These are phyloP conservation scores for Galerucella pusilla DNA, from an alignment of 2,888 invertebrate species.

Conservation along the genomic window DNA sequence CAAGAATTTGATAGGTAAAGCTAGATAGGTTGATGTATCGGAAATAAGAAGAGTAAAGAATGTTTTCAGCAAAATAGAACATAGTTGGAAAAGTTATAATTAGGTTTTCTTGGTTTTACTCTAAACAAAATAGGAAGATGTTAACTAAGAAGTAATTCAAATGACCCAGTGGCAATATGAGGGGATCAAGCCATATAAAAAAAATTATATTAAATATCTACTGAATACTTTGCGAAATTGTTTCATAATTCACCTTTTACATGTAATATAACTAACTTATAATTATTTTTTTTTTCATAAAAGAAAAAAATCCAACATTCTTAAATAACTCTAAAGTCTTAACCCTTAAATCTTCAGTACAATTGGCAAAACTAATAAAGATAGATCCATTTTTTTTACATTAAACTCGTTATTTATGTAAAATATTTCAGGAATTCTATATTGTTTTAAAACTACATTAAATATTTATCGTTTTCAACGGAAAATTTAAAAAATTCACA, in stretches of 20 bases:
- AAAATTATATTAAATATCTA: background rate
- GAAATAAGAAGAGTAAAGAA: no score
- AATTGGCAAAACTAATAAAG: constrained; percentile 11
- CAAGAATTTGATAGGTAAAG: background rate
- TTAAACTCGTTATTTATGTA: constrained; percentile 26
- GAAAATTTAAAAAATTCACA: background rate
- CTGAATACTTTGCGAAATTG: background rate
- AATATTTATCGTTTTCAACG: background rate
- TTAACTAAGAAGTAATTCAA: background rate
- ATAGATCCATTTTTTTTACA: constrained; percentile 22
- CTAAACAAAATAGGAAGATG: background rate
- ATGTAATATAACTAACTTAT: constrained; percentile 23
- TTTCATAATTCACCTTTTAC: constrained; percentile 22
- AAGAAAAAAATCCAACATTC: constrained; percentile 19
- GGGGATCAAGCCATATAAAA: background rate
- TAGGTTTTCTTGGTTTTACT: no score
- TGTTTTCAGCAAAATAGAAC: no score
- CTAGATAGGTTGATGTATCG: no score
- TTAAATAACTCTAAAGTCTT: constrained; percentile 23
- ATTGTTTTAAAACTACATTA: no score
- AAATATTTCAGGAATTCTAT: constrained; percentile 21
- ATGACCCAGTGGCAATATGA: background rate
- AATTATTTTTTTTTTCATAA: background rate
- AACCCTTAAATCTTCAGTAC: constrained; percentile 10
- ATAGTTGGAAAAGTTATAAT: no score